Evolutionary conservation across 1,140 invertebrate genomes (phyloP).

Genomic region (Aphis craccivora): DNA sequence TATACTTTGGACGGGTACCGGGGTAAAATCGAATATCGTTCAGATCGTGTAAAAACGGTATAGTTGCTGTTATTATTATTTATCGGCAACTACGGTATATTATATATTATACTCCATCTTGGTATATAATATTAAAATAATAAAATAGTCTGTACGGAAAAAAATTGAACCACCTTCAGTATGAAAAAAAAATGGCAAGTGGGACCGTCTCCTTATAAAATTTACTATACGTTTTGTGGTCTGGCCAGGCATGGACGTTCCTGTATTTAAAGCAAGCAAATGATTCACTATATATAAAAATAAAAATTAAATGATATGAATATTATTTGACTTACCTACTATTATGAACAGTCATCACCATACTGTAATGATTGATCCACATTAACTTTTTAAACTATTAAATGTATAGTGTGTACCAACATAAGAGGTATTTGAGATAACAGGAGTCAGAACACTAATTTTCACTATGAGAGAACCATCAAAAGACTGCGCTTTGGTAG

Average conservation of each 20-base stretch:
- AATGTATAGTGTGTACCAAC: no score
- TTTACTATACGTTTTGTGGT: not conserved
- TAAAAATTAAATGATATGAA: not conserved
- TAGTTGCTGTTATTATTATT: slow-evolving; percentile 18
- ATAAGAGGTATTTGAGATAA: no score
- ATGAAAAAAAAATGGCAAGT: not conserved
- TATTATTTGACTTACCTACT: no score
- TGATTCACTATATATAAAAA: not conserved
- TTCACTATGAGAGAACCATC: no score
- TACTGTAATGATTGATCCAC: no score
- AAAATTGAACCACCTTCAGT: not conserved
- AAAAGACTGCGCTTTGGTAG: no score
- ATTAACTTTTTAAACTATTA: no score
- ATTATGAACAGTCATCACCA: no score
- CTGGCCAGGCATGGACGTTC: not conserved
- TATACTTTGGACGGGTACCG: not conserved
- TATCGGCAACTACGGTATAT: not conserved
- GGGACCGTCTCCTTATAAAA: not conserved
- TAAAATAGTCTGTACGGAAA: not conserved
- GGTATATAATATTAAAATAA: slow-evolving; percentile 10
- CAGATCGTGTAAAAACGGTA: not conserved
- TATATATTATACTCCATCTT: not conserved
- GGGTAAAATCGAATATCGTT: slow-evolving; percentile 1
- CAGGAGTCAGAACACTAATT: no score
- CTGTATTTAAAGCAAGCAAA: not conserved